Evolutionary conservation across 2,888 invertebrate species (phyloP).

Genomic region (Adelphocoris suturalis): DNA sequence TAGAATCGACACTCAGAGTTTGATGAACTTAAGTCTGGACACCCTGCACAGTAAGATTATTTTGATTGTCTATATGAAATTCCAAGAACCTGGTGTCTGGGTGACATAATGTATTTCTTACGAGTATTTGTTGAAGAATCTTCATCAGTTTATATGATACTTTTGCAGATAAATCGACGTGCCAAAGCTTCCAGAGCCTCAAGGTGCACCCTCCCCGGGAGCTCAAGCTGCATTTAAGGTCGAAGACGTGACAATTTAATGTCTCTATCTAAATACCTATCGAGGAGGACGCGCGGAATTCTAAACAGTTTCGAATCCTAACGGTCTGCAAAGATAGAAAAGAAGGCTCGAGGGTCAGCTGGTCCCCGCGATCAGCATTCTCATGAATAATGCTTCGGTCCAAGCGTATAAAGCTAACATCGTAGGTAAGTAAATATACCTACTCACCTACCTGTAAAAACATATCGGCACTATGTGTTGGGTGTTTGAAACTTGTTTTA

Average conservation of each 20-base stretch:
- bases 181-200: too few relatives aligned
- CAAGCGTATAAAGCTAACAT: conserved; percentile 15
- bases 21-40: too few relatives aligned
- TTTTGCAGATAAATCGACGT: not conserved
- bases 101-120: too few relatives aligned
- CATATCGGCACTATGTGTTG: conserved; percentile 22
- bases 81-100: too few relatives aligned
- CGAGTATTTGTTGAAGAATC: too few relatives aligned
- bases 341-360: not conserved
- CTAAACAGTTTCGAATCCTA: conserved; percentile 62
- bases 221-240: conserved; percentile 58
- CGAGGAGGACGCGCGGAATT: conserved; percentile 52
- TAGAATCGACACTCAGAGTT: too few relatives aligned
- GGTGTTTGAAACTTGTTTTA: conserved; percentile 17
- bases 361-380: not conserved
- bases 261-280: conserved; percentile 65
- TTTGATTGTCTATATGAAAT: too few relatives aligned
- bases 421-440: not conserved
- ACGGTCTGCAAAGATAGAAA: not conserved
- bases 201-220: not conserved
- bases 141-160: too few relatives aligned
- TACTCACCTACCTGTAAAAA: conserved; percentile 1
- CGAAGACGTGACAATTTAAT: conserved; percentile 66
- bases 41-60: too few relatives aligned
- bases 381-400: conserved; percentile 45